A percentile compares a stretch with the other conserved stretches of the same genome.
These are phyloP conservation scores for Spodoptera frugiperda DNA, from an alignment of 1,140 invertebrate genomes.

Conservation along the genomic window DNA sequence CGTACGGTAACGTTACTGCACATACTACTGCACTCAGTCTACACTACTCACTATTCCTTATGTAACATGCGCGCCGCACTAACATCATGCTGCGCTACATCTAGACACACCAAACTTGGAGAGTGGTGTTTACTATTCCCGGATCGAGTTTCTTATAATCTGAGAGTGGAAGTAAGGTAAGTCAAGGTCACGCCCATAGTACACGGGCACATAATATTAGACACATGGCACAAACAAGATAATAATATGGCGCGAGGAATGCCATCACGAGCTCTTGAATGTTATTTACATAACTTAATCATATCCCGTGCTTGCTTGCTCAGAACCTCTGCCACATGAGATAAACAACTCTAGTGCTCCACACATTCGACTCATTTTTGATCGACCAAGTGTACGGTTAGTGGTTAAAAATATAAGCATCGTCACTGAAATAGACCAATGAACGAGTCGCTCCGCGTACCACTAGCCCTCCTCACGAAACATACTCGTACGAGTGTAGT, in stretches of 20 bases:
- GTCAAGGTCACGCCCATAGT: slow-evolving; percentile 1
- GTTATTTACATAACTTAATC: slow-evolving; percentile 17
- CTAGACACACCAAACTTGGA: too few species aligned
- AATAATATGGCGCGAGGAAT: slow-evolving; percentile 3
- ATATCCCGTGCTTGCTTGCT: neutral
- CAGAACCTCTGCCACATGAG: neutral
- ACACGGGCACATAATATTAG: neutral
- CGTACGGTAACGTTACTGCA: too few species aligned
- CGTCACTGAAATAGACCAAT: slow-evolving; percentile 12
- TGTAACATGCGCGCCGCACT: too few species aligned
- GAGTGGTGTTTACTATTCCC: too few species aligned
- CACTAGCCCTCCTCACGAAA: too few species aligned
- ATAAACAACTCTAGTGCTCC: neutral
- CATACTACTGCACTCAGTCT: too few species aligned
- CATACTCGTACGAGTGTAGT: too few species aligned
- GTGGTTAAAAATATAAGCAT: slow-evolving; percentile 18
- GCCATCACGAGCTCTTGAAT: neutral
- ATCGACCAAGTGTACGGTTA: neutral
- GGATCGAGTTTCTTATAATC: too few species aligned
- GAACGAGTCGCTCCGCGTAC: neutral
- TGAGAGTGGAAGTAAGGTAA: too few species aligned
- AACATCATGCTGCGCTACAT: too few species aligned
- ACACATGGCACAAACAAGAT: neutral
- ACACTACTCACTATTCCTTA: too few species aligned
- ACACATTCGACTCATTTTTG: neutral